These are phyloP conservation scores for Chlorops oryzae DNA, from an alignment of 1,140 invertebrate species.

Conservation along the genomic window DNA sequence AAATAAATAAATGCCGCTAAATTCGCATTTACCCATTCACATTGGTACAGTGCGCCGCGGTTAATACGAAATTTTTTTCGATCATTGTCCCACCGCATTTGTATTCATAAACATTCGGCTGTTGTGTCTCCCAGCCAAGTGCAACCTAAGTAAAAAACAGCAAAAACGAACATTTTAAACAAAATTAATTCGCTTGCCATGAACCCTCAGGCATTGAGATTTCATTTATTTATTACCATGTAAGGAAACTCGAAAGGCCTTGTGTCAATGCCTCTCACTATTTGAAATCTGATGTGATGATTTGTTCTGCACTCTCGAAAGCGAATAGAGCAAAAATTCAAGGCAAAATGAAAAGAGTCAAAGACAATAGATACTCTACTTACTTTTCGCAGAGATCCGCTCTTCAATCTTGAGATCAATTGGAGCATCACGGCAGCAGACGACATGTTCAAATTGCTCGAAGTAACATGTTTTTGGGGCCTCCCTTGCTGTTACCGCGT, in stretches of 20 bases:
- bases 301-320: background rate
- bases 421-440: background rate
- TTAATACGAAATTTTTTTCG: conserved; percentile 46
- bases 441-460: background rate
- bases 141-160: conserved; percentile 4
- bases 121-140: conserved; percentile 10
- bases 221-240: conserved; percentile 7
- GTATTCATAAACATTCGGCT: conserved; percentile 4
- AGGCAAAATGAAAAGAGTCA: too few species aligned
- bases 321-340: too few species aligned
- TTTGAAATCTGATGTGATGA: background rate
- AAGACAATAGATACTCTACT: too few species aligned
- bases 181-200: background rate
- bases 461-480: conserved; percentile 4
- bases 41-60: conserved; percentile 51
- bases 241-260: conserved; percentile 13
- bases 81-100: conserved; percentile 16
- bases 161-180: background rate
- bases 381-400: too few species aligned
- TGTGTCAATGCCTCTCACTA: conserved; percentile 2
- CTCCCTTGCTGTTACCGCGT: background rate
- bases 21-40: conserved; percentile 9
- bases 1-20: background rate
- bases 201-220: too few species aligned
- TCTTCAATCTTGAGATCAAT: background rate